Base-by-base conservation (phyloP, 2,113 vertebrate genomes). In the Epinephelus moara region DNA sequence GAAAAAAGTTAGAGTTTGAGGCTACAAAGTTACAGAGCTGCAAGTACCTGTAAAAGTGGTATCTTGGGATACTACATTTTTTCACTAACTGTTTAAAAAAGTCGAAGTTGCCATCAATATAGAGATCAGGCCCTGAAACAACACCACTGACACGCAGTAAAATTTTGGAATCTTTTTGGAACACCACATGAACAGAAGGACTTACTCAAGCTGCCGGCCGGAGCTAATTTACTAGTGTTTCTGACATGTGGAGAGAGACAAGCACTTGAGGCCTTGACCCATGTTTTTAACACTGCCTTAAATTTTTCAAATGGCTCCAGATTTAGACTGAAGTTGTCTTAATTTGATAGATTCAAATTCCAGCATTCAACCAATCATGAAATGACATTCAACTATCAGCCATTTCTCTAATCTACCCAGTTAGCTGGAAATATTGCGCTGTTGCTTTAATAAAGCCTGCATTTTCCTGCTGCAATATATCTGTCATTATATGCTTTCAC, bases 331-430 rank as follows among this genome's bases (percentile, higher is more conserved):
- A 61, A 61, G 49, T 42, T 37, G 25, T 49, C 81, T 60, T 53
- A 76, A 76, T 56, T 19, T 87, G 84, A 85, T 80, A 15, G 15
- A 88, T 81, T 27, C 27, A 37, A 77, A 70, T 82, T 91, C 80
- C 78, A 78, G 30, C 61, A 55, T 75, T 80, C 55, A 69, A 33
- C 75, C 50, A 23, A 21, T 59, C 45, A 70, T 55, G 66, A 13
- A 68, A 50, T 4, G 21, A 62, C 59, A 55, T 77, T 40, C 15
- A 61, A 42, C 47, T 27, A 47, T 52, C 4, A 75, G 47, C 30
- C 12, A 1, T 68, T 67, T 47, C 62, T 74, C 4, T 40, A 19
- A 53, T 71, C 30, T 40, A 14, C 17, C 64, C 11, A 0, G 37
- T 45, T 0, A 33, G 49, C 15, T 60, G 23, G 42, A 70, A 74